Base-by-base conservation (phyloP, 2,113 vertebrate species). In the Cyprinodon brontotheroides region DNA sequence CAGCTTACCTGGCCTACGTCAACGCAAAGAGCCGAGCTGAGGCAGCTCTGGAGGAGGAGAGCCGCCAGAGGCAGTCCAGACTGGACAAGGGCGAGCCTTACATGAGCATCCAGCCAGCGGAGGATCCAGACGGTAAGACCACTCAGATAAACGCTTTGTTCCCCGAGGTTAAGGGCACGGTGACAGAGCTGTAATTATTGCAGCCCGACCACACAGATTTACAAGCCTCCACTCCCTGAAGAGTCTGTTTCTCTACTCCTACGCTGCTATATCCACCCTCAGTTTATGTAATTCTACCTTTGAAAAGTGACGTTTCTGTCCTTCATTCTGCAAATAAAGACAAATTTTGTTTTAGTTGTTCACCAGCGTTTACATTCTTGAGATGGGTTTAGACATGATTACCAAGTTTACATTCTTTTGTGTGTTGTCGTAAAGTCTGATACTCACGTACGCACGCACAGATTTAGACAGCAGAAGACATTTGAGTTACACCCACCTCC, bases 11-110 rank as follows among this genome's bases (percentile, higher is more conserved):
- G 59, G 97, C 98, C 72, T 99, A 99, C 78, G 97, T 99, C 91
- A 98, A 97, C 22, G 98, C 98, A 17, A 99, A 99, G 85, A 99
- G 97, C 77, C 96, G 98, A 0, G 98, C 98, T 0, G 98, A 99
- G 91, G 98, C 98, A 0, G 98, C 98, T 3, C 86, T 98, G 81
- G 98, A 99, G 50, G 98, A 99, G 82, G 98, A 99, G 84, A 99
- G 97, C 87, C 94, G 98, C 5, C 98, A 99, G 86, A 93, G 98
- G 73, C 98, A 99, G 94, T 98, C 97, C 2, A 95, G 97, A 75
- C 96, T 98, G 91, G 98, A 99, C 92, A 99, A 99, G 53, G 97
- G 97, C 0, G 98, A 99, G 74, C 97, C 97, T 0, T 99, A 99
- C 90, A 98, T 99, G 97, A 99, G 97, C 72, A 99, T 99, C 70